Evolutionary conservation across 1,140 invertebrate species (phyloP), one percentile per base, ranked within the genome.

Genomic region (Sycobia sp.): DNA sequence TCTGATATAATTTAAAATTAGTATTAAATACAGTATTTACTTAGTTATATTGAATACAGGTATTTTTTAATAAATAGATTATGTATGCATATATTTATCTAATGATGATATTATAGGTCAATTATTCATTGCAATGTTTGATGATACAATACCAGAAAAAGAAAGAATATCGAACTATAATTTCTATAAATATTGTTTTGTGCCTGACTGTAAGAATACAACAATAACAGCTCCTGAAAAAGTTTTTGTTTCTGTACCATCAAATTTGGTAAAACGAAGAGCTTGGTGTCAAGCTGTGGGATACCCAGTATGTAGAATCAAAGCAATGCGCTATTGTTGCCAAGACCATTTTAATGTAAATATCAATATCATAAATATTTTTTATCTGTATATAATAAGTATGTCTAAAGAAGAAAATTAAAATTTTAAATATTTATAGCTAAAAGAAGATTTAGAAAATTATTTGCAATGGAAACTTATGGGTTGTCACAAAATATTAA

Each of bases 161-260:
- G 32, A 34, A 34, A 34, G 32, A 11, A 34, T 7, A 43, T 43
- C 16, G 4, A 43, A 43, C n/a, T n/a, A 9, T 9, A 43, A 18
- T 43, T 43, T 14, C n/a, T 44, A 57, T 27, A 41, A 43, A 57
- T 57, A 44, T 41, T 57, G 55, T 57, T 57, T 43, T 44, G 39
- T 57, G 39, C 55, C 55, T 43, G 16, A 23, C 13, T 57, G 55
- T 44, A 43, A 44, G 27, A 57, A 57, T 25, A 57, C 55, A 9
- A 44, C 38, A 23, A 57, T 16, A 5, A 57, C 16, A 23, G 29
- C 20, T 43, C 55, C 55, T 23, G 14, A 23, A 11, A 57, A 57
- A 57, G n/a, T 44, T n/a, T 44, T 57, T 43, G 18, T 57, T 9
- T 9, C 11, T 32, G 55, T 57, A 3, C 55, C 55, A 57, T 16